Conservation (phyloP, 2,888 invertebrate genomes). For the Lissonota sp. region DNA sequence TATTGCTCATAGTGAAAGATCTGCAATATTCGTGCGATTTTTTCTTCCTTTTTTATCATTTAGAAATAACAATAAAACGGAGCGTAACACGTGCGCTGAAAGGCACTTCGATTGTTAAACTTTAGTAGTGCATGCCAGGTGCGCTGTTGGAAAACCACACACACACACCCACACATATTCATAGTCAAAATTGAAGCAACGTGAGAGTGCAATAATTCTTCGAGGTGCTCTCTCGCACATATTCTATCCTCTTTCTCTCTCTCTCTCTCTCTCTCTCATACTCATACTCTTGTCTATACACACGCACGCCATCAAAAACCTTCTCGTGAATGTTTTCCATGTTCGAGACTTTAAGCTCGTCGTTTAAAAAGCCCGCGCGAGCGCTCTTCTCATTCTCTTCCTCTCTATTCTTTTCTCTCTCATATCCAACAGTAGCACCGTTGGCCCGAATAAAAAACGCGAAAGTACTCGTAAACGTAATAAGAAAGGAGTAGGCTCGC, state of each 20-base stretch:
- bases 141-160: neutral
- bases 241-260: conserved; percentile 1
- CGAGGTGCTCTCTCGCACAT: neutral
- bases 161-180: neutral
- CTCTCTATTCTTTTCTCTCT: neutral
- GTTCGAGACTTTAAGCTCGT: conserved; percentile 41
- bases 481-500: conserved; percentile 57
- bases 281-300: neutral
- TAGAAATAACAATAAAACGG: neutral
- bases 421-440: conserved; percentile 38
- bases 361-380: conserved; percentile 26
- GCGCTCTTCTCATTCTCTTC: neutral
- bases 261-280: neutral
- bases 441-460: conserved; percentile 41
- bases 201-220: conserved; percentile 38
- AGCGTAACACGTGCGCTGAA: conserved; percentile 2
- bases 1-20: neutral
- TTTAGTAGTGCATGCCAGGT: conserved; percentile 11
- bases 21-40: neutral
- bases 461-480: conserved; percentile 58
- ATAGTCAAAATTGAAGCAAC: neutral
- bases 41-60: conserved; percentile 13
- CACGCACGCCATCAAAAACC: neutral
- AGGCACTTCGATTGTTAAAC: conserved; percentile 15
- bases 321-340: conserved; percentile 19